A percentile compares a stretch with the other conserved stretches of the same genome.
Conservation (phyloP, 2,888 invertebrate species). For the Caenorhabditis imperialis region DNA sequence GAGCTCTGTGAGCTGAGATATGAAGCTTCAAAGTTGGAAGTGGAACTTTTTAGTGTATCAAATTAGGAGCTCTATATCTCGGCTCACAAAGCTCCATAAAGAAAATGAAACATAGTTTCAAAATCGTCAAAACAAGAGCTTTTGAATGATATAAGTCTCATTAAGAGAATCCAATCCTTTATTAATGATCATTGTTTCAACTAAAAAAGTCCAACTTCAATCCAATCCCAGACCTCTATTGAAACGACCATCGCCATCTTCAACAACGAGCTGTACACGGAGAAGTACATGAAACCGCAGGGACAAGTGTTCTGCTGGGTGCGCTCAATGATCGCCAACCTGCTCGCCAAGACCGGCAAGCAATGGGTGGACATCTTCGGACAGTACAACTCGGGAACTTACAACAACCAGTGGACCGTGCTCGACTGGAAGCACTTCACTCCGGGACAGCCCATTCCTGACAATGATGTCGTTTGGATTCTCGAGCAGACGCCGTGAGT, state of each 20-base stretch:
- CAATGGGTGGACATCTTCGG: conserved; percentile 80
- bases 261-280: conserved; percentile 83
- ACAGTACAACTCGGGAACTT: conserved; percentile 87
- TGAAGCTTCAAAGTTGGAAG: too few relatives aligned
- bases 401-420: conserved; percentile 84
- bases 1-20: too few relatives aligned
- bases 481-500: conserved; percentile 84
- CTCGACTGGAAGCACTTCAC: conserved; percentile 84
- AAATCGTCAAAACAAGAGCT: too few relatives aligned
- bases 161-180: too few relatives aligned
- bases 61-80: too few relatives aligned
- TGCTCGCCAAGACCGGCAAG: conserved; percentile 82
- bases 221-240: conserved; percentile 83
- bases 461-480: conserved; percentile 83
- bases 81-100: too few relatives aligned
- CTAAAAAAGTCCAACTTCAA: too few relatives aligned
- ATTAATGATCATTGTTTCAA: conserved; percentile 19
- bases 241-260: conserved; percentile 88
- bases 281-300: conserved; percentile 83
- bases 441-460: conserved; percentile 78
- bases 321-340: conserved; percentile 87
- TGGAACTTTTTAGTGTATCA: too few relatives aligned
- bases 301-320: conserved; percentile 83
- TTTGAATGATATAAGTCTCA: too few relatives aligned
- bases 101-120: too few relatives aligned